Percentiles rank a stretch among this genome's conserved stretches.
phyloP scores from a whole-genome alignment of 1,140 invertebrate species.

The Leptopilina clavipes region DNA sequence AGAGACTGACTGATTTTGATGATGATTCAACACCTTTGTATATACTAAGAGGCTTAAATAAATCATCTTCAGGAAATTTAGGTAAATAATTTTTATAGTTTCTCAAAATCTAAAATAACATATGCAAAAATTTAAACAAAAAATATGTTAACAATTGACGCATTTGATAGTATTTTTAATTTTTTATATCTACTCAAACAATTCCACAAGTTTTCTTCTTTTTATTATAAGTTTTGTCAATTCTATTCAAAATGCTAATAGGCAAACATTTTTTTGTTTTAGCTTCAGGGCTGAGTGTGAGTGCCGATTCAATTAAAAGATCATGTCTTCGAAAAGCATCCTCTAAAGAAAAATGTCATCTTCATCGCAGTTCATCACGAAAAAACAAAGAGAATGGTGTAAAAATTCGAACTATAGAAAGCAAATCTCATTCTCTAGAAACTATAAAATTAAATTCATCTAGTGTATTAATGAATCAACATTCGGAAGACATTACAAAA shows the following conservation, averaged over 20 bases:
- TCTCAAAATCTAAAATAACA: too few relatives aligned
- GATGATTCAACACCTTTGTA: constrained; percentile 74
- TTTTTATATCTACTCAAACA: too few relatives aligned
- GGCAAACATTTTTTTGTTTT: constrained; percentile 41
- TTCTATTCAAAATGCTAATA: too few relatives aligned
- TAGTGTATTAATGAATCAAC: constrained; percentile 66
- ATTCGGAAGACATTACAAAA: constrained; percentile 41
- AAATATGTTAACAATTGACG: too few relatives aligned
- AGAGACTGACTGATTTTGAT: constrained; percentile 69
- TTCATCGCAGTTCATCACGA: constrained; percentile 80
- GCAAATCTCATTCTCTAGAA: constrained; percentile 69
- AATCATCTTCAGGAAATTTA: constrained; percentile 73
- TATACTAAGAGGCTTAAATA: constrained; percentile 72
- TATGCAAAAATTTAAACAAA: too few relatives aligned
- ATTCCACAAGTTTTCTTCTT: too few relatives aligned
- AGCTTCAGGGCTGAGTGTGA: constrained; percentile 78
- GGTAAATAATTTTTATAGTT: constrained; percentile 55
- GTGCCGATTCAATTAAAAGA: constrained; percentile 81
- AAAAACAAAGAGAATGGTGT: constrained; percentile 82
- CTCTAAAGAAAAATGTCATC: constrained; percentile 80
- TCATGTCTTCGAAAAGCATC: constrained; percentile 79
- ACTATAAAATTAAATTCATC: constrained; percentile 74
- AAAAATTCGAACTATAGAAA: constrained; percentile 70
- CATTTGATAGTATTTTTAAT: too few relatives aligned
- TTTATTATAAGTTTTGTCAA: too few relatives aligned